Evolutionary conservation across 1,140 invertebrate species (phyloP).

Genomic region (Cephus cinctus): DNA sequence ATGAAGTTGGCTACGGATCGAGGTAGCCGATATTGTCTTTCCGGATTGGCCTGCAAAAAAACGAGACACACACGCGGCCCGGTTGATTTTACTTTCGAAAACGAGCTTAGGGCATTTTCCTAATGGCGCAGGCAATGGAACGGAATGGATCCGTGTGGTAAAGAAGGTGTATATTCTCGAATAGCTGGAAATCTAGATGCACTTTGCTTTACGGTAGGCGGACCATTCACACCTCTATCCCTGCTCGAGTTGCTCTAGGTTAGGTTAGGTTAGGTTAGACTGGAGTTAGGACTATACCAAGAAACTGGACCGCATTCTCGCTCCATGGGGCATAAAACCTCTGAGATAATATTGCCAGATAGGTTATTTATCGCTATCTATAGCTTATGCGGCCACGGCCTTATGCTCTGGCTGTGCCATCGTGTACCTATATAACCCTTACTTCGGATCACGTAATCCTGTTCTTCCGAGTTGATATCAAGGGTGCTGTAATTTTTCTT

Average conservation of each 20-base stretch:
- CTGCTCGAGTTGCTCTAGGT: no score
- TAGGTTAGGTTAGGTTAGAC: background rate
- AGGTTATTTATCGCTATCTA: conserved; percentile 48
- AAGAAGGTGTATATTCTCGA: no score
- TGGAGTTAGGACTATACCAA: conserved; percentile 23
- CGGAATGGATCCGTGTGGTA: no score
- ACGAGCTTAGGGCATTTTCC: no score
- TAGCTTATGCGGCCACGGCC: no score
- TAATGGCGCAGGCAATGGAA: no score
- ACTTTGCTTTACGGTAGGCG: conserved; percentile 38
- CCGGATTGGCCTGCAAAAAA: conserved; percentile 22
- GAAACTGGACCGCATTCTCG: conserved; percentile 43
- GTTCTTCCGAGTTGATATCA: no score
- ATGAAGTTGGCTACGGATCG: conserved; percentile 10
- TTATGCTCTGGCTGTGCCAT: background rate
- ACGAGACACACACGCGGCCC: no score
- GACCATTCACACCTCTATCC: conserved; percentile 42
- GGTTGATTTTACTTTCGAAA: no score
- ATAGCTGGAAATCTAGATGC: conserved; percentile 24
- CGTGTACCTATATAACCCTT: no score
- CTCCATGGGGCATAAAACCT: conserved; percentile 34
- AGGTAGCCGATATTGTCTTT: conserved; percentile 17
- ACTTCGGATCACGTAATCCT: no score
- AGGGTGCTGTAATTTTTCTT: no score
- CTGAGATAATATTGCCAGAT: conserved; percentile 48